Base-by-base conservation (phyloP, 2,113 vertebrate species). In the Strix uralensis region DNA sequence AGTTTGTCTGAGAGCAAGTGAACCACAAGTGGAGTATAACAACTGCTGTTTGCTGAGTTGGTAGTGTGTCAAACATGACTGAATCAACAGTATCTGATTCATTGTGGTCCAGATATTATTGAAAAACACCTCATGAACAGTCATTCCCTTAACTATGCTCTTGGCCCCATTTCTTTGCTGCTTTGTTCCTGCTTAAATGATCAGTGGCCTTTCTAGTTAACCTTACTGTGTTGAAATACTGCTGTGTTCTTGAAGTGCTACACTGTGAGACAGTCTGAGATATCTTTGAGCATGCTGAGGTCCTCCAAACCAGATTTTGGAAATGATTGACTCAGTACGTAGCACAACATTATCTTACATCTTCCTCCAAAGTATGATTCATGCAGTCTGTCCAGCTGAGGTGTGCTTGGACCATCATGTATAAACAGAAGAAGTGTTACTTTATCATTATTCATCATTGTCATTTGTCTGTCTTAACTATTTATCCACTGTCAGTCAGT, bases 1-100 rank as follows among this genome's bases (percentile, higher is more conserved):
- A 38, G 11, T 18, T 21, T 54, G 91, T 54, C 55, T 77, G 21
- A 81, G 54, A 65, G 14, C 3, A 3, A 69, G 65, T 36, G 8
- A 59, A 46, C 30, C 0, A 0, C 0, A 4, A 92, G 42, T 8
- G 18, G 72, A 89, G 38, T 10, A 11, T 9, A 80, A 38, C 1
- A 51, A 32, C n/a, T 59, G 19, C 47, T 66, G 25, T 81, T 92
- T 79, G 40, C 40, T 1, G 10, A 85, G 74, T 82, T 91, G 14
- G 1, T 44, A 46, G 34, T 7, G 1, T 54, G 54, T 72, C 78
- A 95, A 72, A 30, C 78, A n/a, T 70, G 78, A 80, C 20, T 40
- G 44, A 82, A 79, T 52, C 69, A 71, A 20, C 55, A 67, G 29
- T 34, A 89, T 42, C 30, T 26, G 40, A 85, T 74, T 85, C 52